These are phyloP conservation scores for Alexandromys fortis DNA, from an alignment of 2,113 vertebrate genomes.

Conservation along the genomic window DNA sequence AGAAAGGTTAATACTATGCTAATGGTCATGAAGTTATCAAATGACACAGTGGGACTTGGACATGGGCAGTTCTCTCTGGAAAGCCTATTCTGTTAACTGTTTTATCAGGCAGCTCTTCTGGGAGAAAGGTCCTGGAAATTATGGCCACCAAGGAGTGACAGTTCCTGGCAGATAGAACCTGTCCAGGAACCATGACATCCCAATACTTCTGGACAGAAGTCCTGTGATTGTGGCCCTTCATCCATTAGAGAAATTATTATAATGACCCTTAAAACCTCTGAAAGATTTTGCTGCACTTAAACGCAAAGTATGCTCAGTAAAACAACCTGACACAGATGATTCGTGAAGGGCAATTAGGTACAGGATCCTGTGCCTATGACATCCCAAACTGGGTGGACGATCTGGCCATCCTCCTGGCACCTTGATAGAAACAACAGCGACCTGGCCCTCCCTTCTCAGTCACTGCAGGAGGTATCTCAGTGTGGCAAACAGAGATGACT, in stretches of 20 bases:
- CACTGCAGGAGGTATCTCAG: rapidly evolving
- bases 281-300: slow-evolving; percentile 64
- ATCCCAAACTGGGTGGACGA: neutral
- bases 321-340: slow-evolving; percentile 65
- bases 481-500: neutral
- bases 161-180: neutral
- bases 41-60: neutral
- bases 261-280: neutral
- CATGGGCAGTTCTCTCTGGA: neutral
- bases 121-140: neutral
- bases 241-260: slow-evolving; percentile 57
- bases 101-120: neutral
- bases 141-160: neutral
- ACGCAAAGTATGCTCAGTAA: slow-evolving; percentile 68
- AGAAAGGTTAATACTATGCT: slow-evolving; percentile 12
- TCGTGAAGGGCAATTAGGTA: slow-evolving; percentile 61
- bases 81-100: neutral
- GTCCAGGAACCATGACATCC: neutral
- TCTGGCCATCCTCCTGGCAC: slow-evolving; percentile 14
- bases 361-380: slow-evolving; percentile 8
- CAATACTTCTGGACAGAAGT: neutral
- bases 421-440: neutral
- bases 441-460: neutral
- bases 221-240: neutral
- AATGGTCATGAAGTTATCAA: neutral